These are phyloP conservation scores for Solenodon paradoxus DNA, from an alignment of 2,113 vertebrate species.

Conservation along the genomic window DNA sequence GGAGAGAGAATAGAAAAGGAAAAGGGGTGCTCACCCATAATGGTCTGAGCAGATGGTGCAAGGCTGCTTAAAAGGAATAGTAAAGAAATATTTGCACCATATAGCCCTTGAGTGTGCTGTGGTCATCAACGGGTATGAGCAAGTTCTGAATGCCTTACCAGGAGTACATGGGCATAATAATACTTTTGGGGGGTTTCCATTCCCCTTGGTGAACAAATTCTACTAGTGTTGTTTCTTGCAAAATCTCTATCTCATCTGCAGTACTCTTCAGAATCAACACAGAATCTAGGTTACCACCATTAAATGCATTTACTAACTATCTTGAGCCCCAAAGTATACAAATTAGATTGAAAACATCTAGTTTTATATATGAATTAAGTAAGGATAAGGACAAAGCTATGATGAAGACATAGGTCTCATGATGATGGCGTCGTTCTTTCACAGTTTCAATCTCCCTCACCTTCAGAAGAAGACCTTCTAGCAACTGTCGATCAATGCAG, in stretches of 20 bases:
- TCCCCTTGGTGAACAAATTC: not conserved
- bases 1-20: not conserved
- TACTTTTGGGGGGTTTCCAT: not conserved
- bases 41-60: not conserved
- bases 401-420: not conserved
- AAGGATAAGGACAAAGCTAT: not conserved
- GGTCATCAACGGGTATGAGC: not conserved
- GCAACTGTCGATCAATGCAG: not conserved
- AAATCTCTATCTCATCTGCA: not conserved
- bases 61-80: not conserved
- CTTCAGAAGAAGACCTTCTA: not conserved
- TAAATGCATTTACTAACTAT: not conserved
- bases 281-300: not conserved
- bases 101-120: not conserved
- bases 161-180: too few species aligned
- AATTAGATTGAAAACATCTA: not conserved
- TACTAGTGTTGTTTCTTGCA: not conserved
- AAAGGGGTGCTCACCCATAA: not conserved
- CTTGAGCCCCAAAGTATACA: not conserved
- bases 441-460: not conserved
- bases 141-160: not conserved
- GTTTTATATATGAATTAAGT: not conserved
- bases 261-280: not conserved
- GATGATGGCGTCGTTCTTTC: too few species aligned
- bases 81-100: not conserved